A percentile compares a stretch with the other conserved stretches of the same genome.
These are phyloP conservation scores for Bothrops jararaca DNA, from an alignment of 2,113 vertebrate species.

Conservation along the genomic window DNA sequence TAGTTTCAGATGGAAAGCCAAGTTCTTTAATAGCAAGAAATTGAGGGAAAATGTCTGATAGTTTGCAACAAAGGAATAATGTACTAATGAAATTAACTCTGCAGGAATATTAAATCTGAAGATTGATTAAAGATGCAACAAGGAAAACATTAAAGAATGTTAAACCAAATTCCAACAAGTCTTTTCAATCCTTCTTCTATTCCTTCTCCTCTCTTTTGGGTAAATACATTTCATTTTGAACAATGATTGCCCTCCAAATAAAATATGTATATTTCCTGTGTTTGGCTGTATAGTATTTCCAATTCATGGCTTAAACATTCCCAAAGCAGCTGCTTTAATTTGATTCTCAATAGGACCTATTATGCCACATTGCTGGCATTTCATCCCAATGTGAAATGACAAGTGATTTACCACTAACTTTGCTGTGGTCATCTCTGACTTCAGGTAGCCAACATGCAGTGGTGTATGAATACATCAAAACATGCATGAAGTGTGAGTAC, in stretches of 20 bases:
- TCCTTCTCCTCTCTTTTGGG: neutral
- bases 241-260: neutral
- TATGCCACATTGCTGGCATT: constrained; percentile 3
- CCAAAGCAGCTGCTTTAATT: constrained; percentile 18
- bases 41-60: neutral
- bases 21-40: neutral
- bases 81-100: neutral
- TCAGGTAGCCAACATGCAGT: neutral
- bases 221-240: constrained; percentile 27
- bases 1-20: neutral
- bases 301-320: constrained; percentile 31
- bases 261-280: neutral
- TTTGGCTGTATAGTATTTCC: constrained; percentile 12
- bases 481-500: constrained; percentile 1
- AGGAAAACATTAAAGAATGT: constrained; percentile 17
- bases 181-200: neutral
- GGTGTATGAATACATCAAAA: constrained; percentile 36
- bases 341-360: constrained; percentile 45
- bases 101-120: neutral
- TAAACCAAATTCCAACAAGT: neutral
- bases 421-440: constrained; percentile 27
- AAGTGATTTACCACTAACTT: constrained; percentile 24
- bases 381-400: constrained; percentile 27
- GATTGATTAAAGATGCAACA: neutral
- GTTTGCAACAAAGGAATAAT: neutral